These are phyloP conservation scores for Littorina saxatilis DNA, from an alignment of 1,140 invertebrate genomes.

Conservation along the genomic window DNA sequence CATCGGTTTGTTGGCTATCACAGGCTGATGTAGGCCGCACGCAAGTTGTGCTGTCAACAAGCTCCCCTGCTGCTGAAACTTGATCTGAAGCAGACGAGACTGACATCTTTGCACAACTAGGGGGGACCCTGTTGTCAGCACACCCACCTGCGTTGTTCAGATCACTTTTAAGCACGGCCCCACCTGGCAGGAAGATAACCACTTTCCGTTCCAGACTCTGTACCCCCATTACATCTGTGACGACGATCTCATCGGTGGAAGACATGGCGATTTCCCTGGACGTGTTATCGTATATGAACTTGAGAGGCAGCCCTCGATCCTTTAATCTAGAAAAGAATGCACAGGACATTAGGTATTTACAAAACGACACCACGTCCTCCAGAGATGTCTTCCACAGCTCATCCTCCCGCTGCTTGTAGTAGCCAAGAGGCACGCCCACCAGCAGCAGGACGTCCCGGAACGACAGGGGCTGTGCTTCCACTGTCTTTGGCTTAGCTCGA, in stretches of 20 bases:
- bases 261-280: constrained; percentile 28
- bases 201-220: constrained; percentile 35
- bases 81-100: too few relatives aligned
- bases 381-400: background rate
- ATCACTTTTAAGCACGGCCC: background rate
- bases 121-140: too few relatives aligned
- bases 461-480: constrained; percentile 10
- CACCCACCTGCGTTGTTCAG: too few relatives aligned
- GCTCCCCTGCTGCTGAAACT: too few relatives aligned
- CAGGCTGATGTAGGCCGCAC: too few relatives aligned
- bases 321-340: background rate
- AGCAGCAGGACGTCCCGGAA: constrained; percentile 29
- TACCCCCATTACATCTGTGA: constrained; percentile 25
- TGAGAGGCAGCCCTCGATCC: background rate
- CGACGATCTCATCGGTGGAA: background rate
- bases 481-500: background rate
- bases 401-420: background rate
- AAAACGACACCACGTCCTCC: background rate
- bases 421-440: constrained; percentile 2
- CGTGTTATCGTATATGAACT: constrained; percentile 13
- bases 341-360: background rate
- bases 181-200: constrained; percentile 27
- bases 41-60: too few relatives aligned
- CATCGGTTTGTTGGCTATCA: too few relatives aligned
- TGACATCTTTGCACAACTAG: too few relatives aligned